Evolutionary conservation across 2,888 invertebrate genomes (phyloP).

Genomic region (Hypomecis atomaria): DNA sequence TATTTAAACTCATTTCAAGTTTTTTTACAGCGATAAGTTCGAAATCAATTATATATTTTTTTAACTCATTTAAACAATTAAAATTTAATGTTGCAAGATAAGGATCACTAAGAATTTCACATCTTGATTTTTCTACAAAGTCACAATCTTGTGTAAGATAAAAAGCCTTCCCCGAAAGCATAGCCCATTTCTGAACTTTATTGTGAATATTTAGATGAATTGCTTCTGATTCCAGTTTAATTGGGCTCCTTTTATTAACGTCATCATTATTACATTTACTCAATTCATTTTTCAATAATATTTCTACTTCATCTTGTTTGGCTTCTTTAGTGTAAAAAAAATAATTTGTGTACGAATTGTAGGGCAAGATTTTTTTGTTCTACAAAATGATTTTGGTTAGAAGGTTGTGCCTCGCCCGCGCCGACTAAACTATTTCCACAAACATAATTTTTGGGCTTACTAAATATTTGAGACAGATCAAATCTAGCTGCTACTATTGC

Average conservation of each 20-base stretch:
- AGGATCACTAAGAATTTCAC: conserved; percentile 50
- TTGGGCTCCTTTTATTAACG: conserved; percentile 40
- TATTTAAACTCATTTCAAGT: neutral
- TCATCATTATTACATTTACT: conserved; percentile 39
- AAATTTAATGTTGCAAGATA: conserved; percentile 49
- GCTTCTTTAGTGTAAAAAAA: conserved; percentile 57
- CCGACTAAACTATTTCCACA: neutral
- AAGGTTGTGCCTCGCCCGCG: neutral
- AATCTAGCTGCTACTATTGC: conserved; percentile 41
- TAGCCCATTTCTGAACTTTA: conserved; percentile 58
- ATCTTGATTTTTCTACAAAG: conserved; percentile 51
- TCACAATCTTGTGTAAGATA: conserved; percentile 48
- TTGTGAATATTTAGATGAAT: conserved; percentile 55
- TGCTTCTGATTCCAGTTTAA: conserved; percentile 52
- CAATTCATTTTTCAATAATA: conserved; percentile 51
- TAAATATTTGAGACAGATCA: conserved; percentile 31
- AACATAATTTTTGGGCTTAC: neutral
- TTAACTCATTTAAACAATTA: conserved; percentile 48
- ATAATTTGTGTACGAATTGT: conserved; percentile 50
- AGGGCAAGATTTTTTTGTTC: conserved; percentile 47
- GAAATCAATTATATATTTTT: conserved; percentile 47
- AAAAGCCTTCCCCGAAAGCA: conserved; percentile 42
- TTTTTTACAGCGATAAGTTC: conserved; percentile 27
- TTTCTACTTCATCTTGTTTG: conserved; percentile 51
- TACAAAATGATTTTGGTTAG: conserved; percentile 43